Evolutionary conservation across 2,113 vertebrate genomes (phyloP).

Genomic region (Archilochus colubris): DNA sequence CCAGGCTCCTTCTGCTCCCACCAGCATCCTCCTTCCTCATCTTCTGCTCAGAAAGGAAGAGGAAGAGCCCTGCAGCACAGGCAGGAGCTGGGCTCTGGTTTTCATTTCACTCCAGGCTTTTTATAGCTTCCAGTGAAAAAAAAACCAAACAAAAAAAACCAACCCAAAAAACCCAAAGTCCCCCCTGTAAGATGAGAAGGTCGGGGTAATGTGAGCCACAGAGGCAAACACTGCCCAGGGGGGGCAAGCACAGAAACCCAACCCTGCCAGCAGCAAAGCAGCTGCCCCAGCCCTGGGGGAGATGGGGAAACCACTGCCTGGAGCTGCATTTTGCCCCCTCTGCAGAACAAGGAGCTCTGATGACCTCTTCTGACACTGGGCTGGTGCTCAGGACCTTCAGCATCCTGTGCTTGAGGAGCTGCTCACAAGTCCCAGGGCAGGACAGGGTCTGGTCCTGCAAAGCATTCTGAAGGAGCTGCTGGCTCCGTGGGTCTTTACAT

Average conservation of each 20-base stretch:
- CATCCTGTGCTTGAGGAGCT: not conserved
- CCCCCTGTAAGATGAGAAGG: constrained; percentile 17
- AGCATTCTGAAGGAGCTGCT: not conserved
- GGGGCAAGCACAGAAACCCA: not conserved
- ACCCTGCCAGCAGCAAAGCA: not conserved
- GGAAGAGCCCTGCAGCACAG: not conserved
- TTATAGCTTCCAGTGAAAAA: constrained; percentile 11
- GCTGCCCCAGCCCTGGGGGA: fast-evolving
- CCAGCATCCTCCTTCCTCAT: not conserved
- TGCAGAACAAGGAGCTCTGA: fast-evolving
- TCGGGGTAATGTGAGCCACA: not conserved
- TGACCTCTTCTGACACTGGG: fast-evolving
- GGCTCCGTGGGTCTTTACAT: not conserved
- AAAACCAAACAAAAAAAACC: not conserved
- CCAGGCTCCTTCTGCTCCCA: fast-evolving
- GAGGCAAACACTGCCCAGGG: not conserved
- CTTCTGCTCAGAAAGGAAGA: not conserved
- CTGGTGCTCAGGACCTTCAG: not conserved
- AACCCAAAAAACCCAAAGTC: too few species aligned
- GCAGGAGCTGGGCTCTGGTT: not conserved
- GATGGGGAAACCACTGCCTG: fast-evolving
- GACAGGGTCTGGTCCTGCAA: not conserved
- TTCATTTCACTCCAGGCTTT: not conserved
- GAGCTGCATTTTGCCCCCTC: fast-evolving
- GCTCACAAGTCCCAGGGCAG: not conserved